phyloP scores from a whole-genome alignment of 2,113 vertebrate genomes.

The Cinclus cinclus region DNA sequence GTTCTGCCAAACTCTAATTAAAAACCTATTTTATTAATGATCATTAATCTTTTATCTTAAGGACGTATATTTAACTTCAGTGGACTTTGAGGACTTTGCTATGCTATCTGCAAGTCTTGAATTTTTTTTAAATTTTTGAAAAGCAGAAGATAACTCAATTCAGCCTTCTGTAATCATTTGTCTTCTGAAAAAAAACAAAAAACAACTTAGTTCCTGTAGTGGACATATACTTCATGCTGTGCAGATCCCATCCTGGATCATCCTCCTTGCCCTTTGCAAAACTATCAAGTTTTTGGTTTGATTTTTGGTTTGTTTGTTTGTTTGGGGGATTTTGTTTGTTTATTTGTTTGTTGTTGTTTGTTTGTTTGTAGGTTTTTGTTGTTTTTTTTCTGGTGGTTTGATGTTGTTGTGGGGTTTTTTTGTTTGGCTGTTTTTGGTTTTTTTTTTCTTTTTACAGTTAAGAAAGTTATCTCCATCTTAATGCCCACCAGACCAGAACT shows the following conservation, averaged over 20 bases:
- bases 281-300: not conserved
- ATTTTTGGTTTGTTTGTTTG: too few relatives aligned
- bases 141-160: not conserved
- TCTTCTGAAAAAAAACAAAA: not conserved
- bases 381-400: too few relatives aligned
- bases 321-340: not conserved
- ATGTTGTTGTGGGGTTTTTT: not conserved
- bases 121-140: too few relatives aligned
- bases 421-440: accelerated
- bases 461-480: not conserved
- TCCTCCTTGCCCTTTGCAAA: not conserved
- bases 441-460: not conserved
- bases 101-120: not conserved
- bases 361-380: not conserved
- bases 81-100: not conserved
- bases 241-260: not conserved
- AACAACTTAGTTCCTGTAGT: not conserved
- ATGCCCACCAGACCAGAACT: not conserved
- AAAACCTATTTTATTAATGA: not conserved
- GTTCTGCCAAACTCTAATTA: not conserved
- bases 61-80: not conserved
- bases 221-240: not conserved
- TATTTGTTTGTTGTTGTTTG: not conserved
- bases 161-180: not conserved
- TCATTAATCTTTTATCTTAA: not conserved